phyloP scores from a whole-genome alignment of 2,888 invertebrate species.

The Stictocephala bisonia region DNA sequence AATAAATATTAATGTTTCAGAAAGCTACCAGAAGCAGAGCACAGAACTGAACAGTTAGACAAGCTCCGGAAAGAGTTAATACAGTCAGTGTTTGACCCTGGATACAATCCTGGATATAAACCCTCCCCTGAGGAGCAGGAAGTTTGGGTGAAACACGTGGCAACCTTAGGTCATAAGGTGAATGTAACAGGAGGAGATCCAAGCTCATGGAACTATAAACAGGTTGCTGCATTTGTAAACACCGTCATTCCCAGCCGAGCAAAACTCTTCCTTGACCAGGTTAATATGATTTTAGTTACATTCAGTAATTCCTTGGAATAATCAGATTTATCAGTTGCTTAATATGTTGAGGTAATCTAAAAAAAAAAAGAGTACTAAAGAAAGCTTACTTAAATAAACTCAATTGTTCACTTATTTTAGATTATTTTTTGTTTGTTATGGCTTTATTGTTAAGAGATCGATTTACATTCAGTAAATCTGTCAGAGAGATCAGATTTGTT shows the following conservation, averaged over 20 bases:
- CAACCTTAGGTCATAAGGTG: constrained; percentile 34
- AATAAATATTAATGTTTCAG: neutral
- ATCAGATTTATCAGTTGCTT: neutral
- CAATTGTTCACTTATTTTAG: too few relatives aligned
- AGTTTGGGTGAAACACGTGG: constrained; percentile 43
- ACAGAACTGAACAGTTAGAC: constrained; percentile 17
- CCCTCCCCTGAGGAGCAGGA: neutral
- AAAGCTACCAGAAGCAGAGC: constrained; percentile 42
- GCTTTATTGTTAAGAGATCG: too few relatives aligned
- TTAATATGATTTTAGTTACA: constrained; percentile 8
- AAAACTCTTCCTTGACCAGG: constrained; percentile 47
- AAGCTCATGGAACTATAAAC: constrained; percentile 38
- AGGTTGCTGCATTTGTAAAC: constrained; percentile 44
- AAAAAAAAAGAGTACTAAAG: too few relatives aligned
- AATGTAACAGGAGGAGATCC: constrained; percentile 36
- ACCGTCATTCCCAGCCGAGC: constrained; percentile 32
- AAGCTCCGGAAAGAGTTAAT: constrained; percentile 40
- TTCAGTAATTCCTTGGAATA: neutral
- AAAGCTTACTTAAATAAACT: too few relatives aligned
- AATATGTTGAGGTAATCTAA: too few relatives aligned
- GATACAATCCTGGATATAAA: constrained; percentile 46
- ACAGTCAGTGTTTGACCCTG: constrained; percentile 42
- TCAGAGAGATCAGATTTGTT: too few relatives aligned
- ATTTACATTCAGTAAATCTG: too few relatives aligned
- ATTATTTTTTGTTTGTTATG: too few relatives aligned